Evolutionary conservation across 1,140 invertebrate genomes (phyloP), one percentile per base, ranked within the genome.

Genomic region (Danaus melanippus): DNA sequence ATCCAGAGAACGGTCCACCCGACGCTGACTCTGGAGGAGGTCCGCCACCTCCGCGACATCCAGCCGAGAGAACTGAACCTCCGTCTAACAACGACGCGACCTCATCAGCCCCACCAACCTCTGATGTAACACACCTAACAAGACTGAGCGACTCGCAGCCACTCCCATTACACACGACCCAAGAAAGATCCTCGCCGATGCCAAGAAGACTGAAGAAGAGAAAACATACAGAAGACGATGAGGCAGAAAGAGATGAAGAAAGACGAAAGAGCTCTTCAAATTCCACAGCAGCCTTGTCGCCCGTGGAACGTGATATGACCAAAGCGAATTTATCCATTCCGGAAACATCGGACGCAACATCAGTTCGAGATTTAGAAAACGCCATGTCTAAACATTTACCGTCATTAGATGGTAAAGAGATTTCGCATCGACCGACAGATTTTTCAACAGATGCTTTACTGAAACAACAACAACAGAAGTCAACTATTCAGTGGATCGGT

Each of bases 341-440:
- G 9, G 87, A 87, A 48, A 66, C 74, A 1, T 74, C 79, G 5
- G 87, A 87, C 42, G 84, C 87, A 0, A 90, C 92, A 2, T 93
- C 94, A 0, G 95, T 97, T 0, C 96, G 96, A 78, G 96, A 98
- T 69, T 87, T 98, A 59, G 96, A 98, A 82, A 95, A 97, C 69
- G 96, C 95, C 10, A 98, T 98, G 96, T 97, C 96, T 12, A 97
- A 97, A 76, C 96, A 98, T 87, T 86, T 98, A 43, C 96, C 96
- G 0, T 89, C 90, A 7, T 62, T 88, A 55, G 85, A 86, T 60
- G 81, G 88, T 6, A 88, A 92, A 47, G 89, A 87, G 64, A 90
- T 90, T 50, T 87, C 90, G 5, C 91, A 93, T 64, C 89, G 93
- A 64, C 92, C 93, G 0, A 94, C 95, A 0, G 95, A 96, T 72